Conservation (phyloP, 2,888 invertebrate genomes). For the Plebejus argus region DNA sequence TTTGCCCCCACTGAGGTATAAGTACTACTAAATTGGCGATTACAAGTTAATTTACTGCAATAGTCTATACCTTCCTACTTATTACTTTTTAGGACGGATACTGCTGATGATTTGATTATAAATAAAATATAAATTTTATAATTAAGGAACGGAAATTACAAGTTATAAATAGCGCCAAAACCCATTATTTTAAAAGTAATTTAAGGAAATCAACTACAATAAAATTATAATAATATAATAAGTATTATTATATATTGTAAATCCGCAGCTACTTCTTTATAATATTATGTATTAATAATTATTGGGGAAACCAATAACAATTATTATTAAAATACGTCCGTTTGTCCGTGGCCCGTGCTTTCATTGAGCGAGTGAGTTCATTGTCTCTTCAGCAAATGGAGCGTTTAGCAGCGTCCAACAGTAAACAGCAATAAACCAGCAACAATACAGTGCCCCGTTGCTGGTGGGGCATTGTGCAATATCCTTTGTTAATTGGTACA, state of each 20-base stretch:
- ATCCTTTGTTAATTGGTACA: conserved; percentile 42
- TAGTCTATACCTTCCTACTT: background rate
- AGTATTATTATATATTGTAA: too few species aligned
- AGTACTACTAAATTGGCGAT: background rate
- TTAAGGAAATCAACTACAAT: background rate
- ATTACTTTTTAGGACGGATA: background rate
- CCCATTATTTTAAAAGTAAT: background rate
- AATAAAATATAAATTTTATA: background rate
- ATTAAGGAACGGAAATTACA: background rate
- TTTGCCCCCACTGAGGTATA: too few species aligned
- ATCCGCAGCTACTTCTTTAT: background rate
- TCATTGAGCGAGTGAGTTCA: conserved; percentile 27
- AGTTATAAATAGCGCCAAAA: background rate
- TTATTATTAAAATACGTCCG: background rate
- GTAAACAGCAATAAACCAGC: conserved; percentile 35
- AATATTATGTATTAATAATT: background rate
- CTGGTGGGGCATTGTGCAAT: conserved; percentile 44
- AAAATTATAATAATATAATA: background rate
- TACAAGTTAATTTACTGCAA: background rate
- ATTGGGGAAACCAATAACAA: background rate
- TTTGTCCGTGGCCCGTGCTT: conserved; percentile 10
- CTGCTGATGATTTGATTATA: background rate
- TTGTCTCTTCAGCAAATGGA: conserved; percentile 33
- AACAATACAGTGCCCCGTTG: conserved; percentile 29
- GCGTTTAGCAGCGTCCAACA: conserved; percentile 31